Evolutionary conservation across 2,888 invertebrate genomes (phyloP), one percentile per base, ranked within the genome.

Genomic region (Drosophila subsilvestris): DNA sequence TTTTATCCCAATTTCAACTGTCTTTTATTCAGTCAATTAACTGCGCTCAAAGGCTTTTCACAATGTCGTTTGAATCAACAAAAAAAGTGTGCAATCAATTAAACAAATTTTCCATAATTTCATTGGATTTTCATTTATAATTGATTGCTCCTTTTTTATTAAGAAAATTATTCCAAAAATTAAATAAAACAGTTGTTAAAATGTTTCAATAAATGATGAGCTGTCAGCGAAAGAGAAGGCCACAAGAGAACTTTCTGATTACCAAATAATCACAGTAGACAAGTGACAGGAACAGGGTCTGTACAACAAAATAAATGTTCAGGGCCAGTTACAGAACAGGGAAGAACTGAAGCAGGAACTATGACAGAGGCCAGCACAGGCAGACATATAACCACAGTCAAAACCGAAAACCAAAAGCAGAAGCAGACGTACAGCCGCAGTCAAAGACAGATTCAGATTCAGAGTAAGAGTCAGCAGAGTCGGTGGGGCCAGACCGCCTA

Each of bases 191-290:
- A 0, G 1, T 22, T 3, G 22, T n/a, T n/a, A 22, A 22, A 22
- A 22, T 2, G 22, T 0, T 25, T 25, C 25, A 25, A 66, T 32
- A 56, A 49, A 48, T 43, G 43, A 25, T 43, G 32, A 47, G 43
- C 49, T 32, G 37, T 25, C 10, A 47, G 22, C 17, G 18, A n/a
- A 18, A n/a, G 42, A 29, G n/a, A 25, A 60, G 32, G 25, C 25
- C 25, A 25, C 25, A 18, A 18, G 42, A 29, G n/a, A 25, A 55
- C 22, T 43, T 68, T 44, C 69, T 32, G 69, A 69, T 66, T 69
- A 49, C 55, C 18, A n/a, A 69, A 66, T 66, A 69, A 66, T 66
- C 66, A 70, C 14, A 57, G 66, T 56, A 43, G 63, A 74, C 63
- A 63, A 73, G 37, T 68, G 57, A 72, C 73, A 63, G 57, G 44